Percentiles rank a stretch among this genome's conserved stretches.
phyloP scores from a whole-genome alignment of 1,140 invertebrate genomes.

The Carposina sasakii region DNA sequence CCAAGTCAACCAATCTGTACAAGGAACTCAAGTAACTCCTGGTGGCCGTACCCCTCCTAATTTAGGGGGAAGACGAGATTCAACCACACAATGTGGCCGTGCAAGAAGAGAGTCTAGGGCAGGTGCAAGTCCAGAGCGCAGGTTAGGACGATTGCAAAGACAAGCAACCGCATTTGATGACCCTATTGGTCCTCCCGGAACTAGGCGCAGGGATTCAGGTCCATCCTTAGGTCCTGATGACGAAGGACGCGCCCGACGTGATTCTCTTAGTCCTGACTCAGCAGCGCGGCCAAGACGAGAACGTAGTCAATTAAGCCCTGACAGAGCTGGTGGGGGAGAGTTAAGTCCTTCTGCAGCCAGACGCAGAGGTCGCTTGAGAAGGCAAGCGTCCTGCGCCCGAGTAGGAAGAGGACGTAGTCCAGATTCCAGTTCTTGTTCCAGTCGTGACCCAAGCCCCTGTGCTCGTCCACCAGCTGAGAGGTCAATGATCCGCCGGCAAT shows the following conservation, averaged over 20 bases:
- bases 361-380: constrained; percentile 77
- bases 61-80: constrained; percentile 81
- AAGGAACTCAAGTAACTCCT: constrained; percentile 71
- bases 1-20: constrained; percentile 56
- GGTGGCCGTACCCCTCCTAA: constrained; percentile 72
- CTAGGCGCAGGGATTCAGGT: constrained; percentile 79
- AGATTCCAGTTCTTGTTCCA: constrained; percentile 83
- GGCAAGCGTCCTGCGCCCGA: constrained; percentile 84
- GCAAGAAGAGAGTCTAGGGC: constrained; percentile 79
- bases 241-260: constrained; percentile 81
- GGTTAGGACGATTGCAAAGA: constrained; percentile 82
- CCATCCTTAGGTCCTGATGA: constrained; percentile 87
- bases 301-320: constrained; percentile 84
- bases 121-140: constrained; percentile 80
- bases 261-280: constrained; percentile 90
- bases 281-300: constrained; percentile 81
- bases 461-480: constrained; percentile 74
- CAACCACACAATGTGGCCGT: constrained; percentile 85
- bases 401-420: constrained; percentile 75
- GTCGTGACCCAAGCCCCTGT: constrained; percentile 81
- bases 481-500: constrained; percentile 86
- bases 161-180: constrained; percentile 93
- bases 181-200: constrained; percentile 79
- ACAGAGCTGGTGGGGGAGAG: constrained; percentile 80
- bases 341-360: constrained; percentile 79